These are phyloP conservation scores for Rhinophrynus dorsalis DNA, from an alignment of 2,797 vertebrate species.

Conservation along the genomic window DNA sequence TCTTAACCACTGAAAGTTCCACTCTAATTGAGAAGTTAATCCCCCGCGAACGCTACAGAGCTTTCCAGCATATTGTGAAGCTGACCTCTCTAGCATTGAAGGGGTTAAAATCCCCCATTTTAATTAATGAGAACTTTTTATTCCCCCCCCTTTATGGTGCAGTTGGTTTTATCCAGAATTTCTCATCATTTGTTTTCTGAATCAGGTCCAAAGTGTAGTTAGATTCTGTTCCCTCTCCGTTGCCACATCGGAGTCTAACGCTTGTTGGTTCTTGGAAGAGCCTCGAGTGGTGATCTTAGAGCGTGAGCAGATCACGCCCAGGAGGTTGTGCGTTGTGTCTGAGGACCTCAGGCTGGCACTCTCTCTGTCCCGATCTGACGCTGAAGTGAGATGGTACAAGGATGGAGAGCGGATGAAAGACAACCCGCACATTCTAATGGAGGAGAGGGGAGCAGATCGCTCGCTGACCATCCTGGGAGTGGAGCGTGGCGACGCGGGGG, in stretches of 20 bases:
- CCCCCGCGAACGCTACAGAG: no score
- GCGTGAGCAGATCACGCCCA: constrained; percentile 68
- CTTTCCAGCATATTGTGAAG: no score
- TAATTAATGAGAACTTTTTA: no score
- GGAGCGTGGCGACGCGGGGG: constrained; percentile 76
- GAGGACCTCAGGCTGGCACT: constrained; percentile 88
- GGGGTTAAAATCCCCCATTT: no score
- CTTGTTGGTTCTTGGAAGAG: constrained; percentile 68
- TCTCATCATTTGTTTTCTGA: no score
- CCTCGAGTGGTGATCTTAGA: constrained; percentile 76
- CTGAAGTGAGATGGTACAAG: constrained; percentile 88
- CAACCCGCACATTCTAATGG: constrained; percentile 75
- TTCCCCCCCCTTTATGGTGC: no score
- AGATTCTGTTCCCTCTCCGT: constrained; percentile 27
- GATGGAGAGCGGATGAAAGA: constrained; percentile 79
- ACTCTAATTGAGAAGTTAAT: no score
- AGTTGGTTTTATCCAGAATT: no score
- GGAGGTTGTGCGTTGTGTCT: constrained; percentile 70
- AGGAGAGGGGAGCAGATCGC: constrained; percentile 80
- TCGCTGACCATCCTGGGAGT: constrained; percentile 80
- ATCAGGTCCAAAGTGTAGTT: constrained; percentile 10
- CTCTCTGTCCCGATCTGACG: constrained; percentile 80
- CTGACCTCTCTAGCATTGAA: no score
- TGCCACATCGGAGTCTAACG: no score
- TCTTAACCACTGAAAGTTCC: no score